Evolutionary conservation across 2,113 vertebrate species (phyloP).

Genomic region (Dipodomys ordii): DNA sequence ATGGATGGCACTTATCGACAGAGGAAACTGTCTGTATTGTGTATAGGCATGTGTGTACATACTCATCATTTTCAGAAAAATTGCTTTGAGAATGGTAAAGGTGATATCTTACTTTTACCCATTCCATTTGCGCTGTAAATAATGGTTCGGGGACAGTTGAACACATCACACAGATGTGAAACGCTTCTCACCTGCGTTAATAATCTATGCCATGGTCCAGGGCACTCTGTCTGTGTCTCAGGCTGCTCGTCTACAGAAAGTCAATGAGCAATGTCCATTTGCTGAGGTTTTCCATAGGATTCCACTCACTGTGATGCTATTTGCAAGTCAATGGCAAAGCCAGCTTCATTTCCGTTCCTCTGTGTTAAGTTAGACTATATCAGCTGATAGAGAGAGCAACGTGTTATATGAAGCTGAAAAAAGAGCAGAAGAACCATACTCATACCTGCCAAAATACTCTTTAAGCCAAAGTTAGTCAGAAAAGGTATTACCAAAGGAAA

Average conservation of each 20-base stretch:
- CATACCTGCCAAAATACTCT: no score
- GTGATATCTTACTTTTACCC: neutral
- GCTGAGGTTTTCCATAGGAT: conserved; percentile 1
- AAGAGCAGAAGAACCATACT: no score
- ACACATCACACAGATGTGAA: neutral
- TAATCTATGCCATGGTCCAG: conserved; percentile 12
- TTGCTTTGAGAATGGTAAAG: neutral
- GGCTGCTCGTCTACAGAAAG: conserved; percentile 15
- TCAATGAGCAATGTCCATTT: conserved; percentile 19
- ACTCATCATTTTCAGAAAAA: neutral
- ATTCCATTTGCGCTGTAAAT: neutral
- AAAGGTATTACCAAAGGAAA: no score
- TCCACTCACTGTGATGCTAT: neutral
- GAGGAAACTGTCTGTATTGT: no score
- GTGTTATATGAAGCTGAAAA: no score
- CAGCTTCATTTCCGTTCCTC: conserved; percentile 24
- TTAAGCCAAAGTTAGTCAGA: no score
- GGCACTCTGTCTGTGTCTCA: neutral
- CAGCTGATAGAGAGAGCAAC: neutral
- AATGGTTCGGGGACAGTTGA: neutral
- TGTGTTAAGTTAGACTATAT: neutral
- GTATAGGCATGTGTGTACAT: neutral
- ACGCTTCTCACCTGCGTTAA: neutral
- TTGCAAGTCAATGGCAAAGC: conserved; percentile 41
- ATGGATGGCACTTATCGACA: neutral